These are phyloP conservation scores for Xerus rutilus DNA, from an alignment of 2,797 vertebrate species.

Conservation along the genomic window DNA sequence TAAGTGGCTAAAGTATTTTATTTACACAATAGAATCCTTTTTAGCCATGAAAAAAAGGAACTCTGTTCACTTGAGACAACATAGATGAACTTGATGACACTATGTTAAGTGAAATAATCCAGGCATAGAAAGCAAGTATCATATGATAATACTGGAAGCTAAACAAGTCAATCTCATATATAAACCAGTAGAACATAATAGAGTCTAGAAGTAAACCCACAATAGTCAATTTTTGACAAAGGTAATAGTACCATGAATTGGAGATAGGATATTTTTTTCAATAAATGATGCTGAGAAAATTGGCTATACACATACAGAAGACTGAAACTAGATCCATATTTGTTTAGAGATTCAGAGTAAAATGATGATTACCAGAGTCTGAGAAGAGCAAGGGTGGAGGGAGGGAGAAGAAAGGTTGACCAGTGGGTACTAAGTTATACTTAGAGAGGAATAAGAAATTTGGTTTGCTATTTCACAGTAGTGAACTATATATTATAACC, in stretches of 20 bases:
- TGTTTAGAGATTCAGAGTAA: background rate
- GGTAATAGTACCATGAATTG: background rate
- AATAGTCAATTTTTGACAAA: background rate
- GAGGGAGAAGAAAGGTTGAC: too few species aligned
- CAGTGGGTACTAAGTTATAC: background rate
- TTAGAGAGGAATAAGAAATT: background rate
- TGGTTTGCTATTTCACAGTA: background rate
- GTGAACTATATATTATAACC: background rate
- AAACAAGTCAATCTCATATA: background rate
- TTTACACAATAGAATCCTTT: background rate
- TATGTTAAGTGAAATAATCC: background rate
- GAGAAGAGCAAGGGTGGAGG: too few species aligned
- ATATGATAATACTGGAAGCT: background rate
- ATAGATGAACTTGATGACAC: background rate
- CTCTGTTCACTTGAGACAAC: background rate
- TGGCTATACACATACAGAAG: background rate
- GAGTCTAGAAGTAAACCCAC: too few species aligned
- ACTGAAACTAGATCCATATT: background rate
- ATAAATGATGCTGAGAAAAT: background rate
- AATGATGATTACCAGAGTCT: background rate
- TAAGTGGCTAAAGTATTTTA: background rate
- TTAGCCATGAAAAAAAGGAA: background rate
- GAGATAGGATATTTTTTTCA: background rate
- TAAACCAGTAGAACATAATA: too few species aligned
- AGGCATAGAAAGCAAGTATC: background rate